Evolutionary conservation across 2,113 vertebrate genomes (phyloP).

Genomic region (Todiramphus chloris): DNA sequence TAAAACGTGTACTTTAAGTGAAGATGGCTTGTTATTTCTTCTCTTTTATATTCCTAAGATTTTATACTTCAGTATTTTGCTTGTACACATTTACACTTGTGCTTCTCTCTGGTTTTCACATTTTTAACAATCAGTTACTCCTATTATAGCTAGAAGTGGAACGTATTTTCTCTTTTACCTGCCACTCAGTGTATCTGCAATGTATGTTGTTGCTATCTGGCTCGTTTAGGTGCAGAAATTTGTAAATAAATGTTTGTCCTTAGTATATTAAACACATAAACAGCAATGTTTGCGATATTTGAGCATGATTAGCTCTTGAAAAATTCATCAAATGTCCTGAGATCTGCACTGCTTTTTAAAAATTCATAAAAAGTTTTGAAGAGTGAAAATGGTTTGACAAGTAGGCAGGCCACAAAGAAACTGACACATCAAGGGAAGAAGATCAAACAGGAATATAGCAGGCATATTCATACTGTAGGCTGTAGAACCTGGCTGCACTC

Average conservation of each 20-base stretch:
- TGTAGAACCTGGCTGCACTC: slow-evolving; percentile 68
- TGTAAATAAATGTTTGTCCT: slow-evolving; percentile 69
- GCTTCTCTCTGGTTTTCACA: background rate
- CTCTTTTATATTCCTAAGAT: background rate
- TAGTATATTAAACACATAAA: slow-evolving; percentile 57
- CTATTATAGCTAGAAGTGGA: slow-evolving; percentile 5
- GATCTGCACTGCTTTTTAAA: slow-evolving; percentile 68
- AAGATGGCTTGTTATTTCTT: background rate
- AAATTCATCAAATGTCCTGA: slow-evolving; percentile 70
- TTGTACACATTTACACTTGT: background rate
- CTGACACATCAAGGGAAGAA: slow-evolving; percentile 77
- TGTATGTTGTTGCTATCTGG: slow-evolving; percentile 12
- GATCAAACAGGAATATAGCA: slow-evolving; percentile 75
- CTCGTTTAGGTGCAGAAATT: slow-evolving; percentile 24
- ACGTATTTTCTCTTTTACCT: background rate
- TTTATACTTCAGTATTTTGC: background rate
- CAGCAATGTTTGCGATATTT: slow-evolving; percentile 46
- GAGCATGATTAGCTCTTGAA: slow-evolving; percentile 69
- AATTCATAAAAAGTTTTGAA: slow-evolving; percentile 76
- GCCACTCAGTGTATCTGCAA: background rate
- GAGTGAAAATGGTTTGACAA: slow-evolving; percentile 76
- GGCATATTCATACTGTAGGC: slow-evolving; percentile 67
- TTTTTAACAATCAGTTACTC: background rate
- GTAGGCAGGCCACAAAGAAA: slow-evolving; percentile 77
- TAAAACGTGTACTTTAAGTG: background rate